phyloP scores from a whole-genome alignment of 2,888 invertebrate genomes.

The Polyommatus icarus region DNA sequence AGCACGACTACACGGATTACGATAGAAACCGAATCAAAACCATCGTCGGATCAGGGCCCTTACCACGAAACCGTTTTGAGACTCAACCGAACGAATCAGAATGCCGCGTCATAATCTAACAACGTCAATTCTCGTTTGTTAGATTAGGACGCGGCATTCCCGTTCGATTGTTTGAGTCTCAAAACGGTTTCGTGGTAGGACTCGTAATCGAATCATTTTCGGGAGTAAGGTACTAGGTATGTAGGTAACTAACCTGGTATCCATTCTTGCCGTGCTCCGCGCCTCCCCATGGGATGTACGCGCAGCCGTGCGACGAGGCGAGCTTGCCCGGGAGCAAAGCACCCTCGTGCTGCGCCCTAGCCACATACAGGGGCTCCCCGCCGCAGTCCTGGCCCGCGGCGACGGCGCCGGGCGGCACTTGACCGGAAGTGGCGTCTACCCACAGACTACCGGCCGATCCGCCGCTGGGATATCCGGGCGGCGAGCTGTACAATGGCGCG shows the following conservation, averaged over 20 bases:
- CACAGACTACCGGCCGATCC: constrained; percentile 63
- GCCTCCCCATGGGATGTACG: constrained; percentile 92
- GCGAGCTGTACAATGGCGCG: constrained; percentile 59
- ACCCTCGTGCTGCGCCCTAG: constrained; percentile 88
- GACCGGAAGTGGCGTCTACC: constrained; percentile 82
- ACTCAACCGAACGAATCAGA: no score
- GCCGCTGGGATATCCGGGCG: constrained; percentile 54
- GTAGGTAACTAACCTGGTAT: constrained; percentile 82
- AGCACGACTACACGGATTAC: no score
- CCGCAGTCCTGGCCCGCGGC: constrained; percentile 81
- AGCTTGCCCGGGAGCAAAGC: constrained; percentile 91
- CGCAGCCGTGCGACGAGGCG: constrained; percentile 87
- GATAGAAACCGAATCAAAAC: no score
- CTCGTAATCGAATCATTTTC: no score
- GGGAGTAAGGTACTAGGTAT: no score
- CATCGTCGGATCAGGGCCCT: no score
- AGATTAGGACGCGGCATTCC: no score
- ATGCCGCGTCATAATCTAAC: no score
- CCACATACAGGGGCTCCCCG: constrained; percentile 83
- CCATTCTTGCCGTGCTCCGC: constrained; percentile 86
- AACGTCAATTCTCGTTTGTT: no score
- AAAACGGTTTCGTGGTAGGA: no score
- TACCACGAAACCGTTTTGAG: no score
- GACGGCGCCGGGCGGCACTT: constrained; percentile 86
- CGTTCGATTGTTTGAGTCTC: no score